These are phyloP conservation scores for Thecocarcelia acutangulata DNA, from an alignment of 2,888 invertebrate genomes.

Conservation along the genomic window DNA sequence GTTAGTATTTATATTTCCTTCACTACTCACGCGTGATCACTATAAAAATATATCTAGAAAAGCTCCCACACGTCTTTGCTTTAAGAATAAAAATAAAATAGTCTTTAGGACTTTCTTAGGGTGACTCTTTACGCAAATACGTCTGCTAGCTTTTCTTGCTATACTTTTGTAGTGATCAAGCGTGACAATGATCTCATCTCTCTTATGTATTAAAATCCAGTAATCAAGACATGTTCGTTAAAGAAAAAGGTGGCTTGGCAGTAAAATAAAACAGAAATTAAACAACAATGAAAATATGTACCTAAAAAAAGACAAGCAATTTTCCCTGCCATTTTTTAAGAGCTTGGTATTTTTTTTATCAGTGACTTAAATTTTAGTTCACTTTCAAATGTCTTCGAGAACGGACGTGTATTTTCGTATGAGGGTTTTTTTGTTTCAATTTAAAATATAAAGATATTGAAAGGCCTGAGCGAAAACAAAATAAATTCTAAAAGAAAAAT, in stretches of 20 bases:
- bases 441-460: slow-evolving; percentile 4
- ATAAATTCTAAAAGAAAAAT: slow-evolving; percentile 13
- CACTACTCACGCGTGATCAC: no score
- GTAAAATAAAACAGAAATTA: slow-evolving; percentile 17
- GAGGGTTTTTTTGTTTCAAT: neutral
- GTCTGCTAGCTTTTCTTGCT: no score
- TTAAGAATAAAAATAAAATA: no score
- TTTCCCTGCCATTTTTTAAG: slow-evolving; percentile 47
- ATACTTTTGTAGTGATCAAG: no score
- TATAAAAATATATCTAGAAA: no score
- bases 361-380: slow-evolving; percentile 74
- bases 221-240: slow-evolving; percentile 40
- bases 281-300: slow-evolving; percentile 16
- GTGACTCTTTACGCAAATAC: no score
- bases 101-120: no score
- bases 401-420: slow-evolving; percentile 75
- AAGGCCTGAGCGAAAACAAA: slow-evolving; percentile 20
- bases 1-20: no score
- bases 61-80: no score
- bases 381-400: slow-evolving; percentile 79
- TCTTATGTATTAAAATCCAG: slow-evolving; percentile 12
- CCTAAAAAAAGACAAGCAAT: slow-evolving; percentile 40
- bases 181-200: no score
- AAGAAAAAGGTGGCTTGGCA: slow-evolving; percentile 44
- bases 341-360: slow-evolving; percentile 23